Conservation (phyloP, 2,888 invertebrate species). For the Noctua fimbriata region DNA sequence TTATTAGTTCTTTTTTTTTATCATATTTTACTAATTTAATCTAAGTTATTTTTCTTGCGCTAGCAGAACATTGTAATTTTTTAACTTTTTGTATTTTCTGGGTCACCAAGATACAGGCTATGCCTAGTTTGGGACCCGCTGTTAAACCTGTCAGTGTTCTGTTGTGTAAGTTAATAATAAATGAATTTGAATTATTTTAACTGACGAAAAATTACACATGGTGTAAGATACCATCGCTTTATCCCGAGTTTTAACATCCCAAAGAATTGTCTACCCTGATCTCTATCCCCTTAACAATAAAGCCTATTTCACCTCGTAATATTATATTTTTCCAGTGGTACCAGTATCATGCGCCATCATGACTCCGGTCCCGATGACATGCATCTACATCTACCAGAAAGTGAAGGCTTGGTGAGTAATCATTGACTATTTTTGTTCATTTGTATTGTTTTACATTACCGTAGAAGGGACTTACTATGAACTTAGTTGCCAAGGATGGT, state of each 20-base stretch:
- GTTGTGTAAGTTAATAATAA: too few relatives aligned
- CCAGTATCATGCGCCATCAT: constrained; percentile 98
- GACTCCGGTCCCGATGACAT: constrained; percentile 96
- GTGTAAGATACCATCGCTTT: neutral
- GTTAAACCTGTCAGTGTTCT: too few relatives aligned
- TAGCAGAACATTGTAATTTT: too few relatives aligned
- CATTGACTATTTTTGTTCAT: constrained; percentile 27
- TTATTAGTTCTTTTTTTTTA: too few relatives aligned
- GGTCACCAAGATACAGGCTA: too few relatives aligned
- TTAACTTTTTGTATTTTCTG: too few relatives aligned
- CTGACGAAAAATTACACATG: too few relatives aligned
- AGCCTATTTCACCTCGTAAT: neutral
- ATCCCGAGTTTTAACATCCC: neutral
- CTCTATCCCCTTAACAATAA: neutral
- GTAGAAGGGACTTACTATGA: constrained; percentile 27
- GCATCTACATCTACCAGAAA: constrained; percentile 90
- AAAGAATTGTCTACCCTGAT: neutral
- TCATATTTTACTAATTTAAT: too few relatives aligned
- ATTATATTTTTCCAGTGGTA: constrained; percentile 91
- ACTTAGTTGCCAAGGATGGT: neutral
- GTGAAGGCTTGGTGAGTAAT: constrained; percentile 86
- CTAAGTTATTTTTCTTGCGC: too few relatives aligned
- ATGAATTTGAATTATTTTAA: too few relatives aligned
- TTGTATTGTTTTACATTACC: constrained; percentile 27
- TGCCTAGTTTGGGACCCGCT: too few relatives aligned